phyloP scores from a whole-genome alignment of 2,888 invertebrate genomes.

The Hoplodrina blanda region DNA sequence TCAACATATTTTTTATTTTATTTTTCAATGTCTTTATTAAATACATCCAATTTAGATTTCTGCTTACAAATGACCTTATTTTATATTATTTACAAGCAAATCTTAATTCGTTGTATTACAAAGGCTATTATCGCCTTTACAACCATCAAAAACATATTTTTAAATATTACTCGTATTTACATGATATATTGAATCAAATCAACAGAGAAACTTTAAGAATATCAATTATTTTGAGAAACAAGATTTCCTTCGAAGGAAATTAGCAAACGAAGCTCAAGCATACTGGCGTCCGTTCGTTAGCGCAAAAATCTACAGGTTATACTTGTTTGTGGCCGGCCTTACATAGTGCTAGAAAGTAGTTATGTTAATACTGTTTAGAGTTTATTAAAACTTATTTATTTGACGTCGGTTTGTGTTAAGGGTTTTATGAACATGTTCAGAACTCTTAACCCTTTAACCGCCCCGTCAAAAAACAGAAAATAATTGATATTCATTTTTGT shows the following conservation, averaged over 20 bases:
- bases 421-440: background rate
- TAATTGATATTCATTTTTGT: too few species aligned
- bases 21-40: too few species aligned
- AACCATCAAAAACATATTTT: too few species aligned
- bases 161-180: too few species aligned
- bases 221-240: constrained; percentile 30
- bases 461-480: too few species aligned
- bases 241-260: constrained; percentile 45
- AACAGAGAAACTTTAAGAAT: constrained; percentile 7
- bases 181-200: too few species aligned
- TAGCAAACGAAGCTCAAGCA: constrained; percentile 18
- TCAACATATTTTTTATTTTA: background rate
- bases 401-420: background rate
- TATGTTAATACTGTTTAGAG: constrained; percentile 45
- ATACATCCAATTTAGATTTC: too few species aligned
- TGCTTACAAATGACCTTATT: too few species aligned
- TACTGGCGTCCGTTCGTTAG: constrained; percentile 35
- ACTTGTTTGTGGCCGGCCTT: constrained; percentile 39
- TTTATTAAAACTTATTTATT: constrained; percentile 29
- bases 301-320: constrained; percentile 43
- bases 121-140: too few species aligned
- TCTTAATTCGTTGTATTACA: too few species aligned
- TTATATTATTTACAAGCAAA: too few species aligned
- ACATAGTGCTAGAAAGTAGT: constrained; percentile 52
- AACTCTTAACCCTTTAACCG: too few species aligned